phyloP scores from a whole-genome alignment of 2,113 vertebrate genomes.

The Pangasianodon gigas region DNA sequence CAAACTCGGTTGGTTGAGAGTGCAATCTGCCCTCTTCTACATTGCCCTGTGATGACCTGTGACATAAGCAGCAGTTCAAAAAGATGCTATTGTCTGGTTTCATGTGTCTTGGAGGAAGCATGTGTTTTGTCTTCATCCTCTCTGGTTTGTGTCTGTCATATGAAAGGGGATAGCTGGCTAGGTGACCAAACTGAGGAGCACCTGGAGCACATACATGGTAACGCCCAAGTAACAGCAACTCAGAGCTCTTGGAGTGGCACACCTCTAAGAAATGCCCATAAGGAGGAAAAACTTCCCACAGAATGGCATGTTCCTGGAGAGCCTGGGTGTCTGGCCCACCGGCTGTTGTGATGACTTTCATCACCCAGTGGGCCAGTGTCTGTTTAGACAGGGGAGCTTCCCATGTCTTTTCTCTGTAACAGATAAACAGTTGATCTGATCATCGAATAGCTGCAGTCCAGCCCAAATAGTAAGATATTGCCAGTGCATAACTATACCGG shows the following conservation, averaged over 20 bases:
- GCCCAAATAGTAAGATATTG: background rate
- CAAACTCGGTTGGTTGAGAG: background rate
- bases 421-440: background rate
- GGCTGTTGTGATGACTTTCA: background rate
- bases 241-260: background rate
- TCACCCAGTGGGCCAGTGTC: background rate
- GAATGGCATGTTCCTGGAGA: background rate
- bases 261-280: background rate
- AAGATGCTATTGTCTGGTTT: no score
- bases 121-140: background rate
- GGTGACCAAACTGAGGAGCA: no score
- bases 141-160: background rate
- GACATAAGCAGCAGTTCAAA: background rate
- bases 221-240: background rate
- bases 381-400: background rate
- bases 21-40: no score
- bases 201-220: background rate
- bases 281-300: background rate
- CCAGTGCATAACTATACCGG: background rate
- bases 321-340: background rate
- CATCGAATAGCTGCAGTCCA: background rate
- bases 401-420: background rate
- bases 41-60: background rate
- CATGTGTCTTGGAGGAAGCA: background rate
- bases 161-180: background rate